A percentile compares a stretch with the other conserved stretches of the same genome.
phyloP scores from a whole-genome alignment of 2,113 vertebrate species.

The Alouatta palliata region DNA sequence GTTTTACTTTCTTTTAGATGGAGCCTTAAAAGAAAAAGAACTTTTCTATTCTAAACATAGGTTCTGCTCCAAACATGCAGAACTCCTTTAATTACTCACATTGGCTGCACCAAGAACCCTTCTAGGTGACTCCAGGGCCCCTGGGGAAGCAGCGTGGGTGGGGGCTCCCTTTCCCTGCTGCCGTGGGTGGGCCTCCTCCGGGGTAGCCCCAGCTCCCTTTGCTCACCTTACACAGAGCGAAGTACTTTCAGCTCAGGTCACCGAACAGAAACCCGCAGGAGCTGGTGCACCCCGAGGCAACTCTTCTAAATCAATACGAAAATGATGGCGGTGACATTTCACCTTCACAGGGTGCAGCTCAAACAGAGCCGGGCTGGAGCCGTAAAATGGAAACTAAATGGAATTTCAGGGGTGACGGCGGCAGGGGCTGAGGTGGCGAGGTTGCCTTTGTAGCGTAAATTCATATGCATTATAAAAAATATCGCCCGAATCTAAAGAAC shows the following conservation, averaged over 20 bases:
- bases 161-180: not conserved
- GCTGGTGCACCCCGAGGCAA: rapidly evolving
- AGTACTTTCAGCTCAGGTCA: not conserved
- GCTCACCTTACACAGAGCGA: not conserved
- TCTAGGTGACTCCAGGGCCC: rapidly evolving
- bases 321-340: not conserved
- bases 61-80: not conserved
- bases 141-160: rapidly evolving
- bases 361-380: not conserved
- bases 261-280: not conserved
- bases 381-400: slow-evolving; percentile 48
- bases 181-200: rapidly evolving
- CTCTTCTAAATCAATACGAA: slow-evolving; percentile 22
- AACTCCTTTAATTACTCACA: not conserved
- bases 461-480: slow-evolving; percentile 22
- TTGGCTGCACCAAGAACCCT: no score
- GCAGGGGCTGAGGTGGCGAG: not conserved
- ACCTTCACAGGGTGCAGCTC: not conserved
- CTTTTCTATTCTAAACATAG: not conserved
- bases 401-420: slow-evolving; percentile 41
- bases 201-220: rapidly evolving
- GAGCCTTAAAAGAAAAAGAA: not conserved
- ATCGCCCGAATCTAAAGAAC: not conserved
- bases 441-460: slow-evolving; percentile 36
- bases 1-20: not conserved